A percentile compares a stretch with the other conserved stretches of the same genome.
Conservation (phyloP, 2,113 vertebrate species). For the Oostethus manadensis region DNA sequence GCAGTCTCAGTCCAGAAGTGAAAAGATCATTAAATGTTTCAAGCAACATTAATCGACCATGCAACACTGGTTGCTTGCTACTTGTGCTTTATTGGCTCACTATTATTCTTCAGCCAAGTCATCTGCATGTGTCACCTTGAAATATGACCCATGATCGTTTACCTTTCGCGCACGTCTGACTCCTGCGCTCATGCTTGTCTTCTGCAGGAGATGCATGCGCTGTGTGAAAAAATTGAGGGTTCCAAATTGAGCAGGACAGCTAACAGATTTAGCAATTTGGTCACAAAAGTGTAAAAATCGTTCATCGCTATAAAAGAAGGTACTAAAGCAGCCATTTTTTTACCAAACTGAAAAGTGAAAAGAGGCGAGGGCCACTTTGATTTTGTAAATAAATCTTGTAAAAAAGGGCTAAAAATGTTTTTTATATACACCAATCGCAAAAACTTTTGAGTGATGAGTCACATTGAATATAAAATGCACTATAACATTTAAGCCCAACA, state of each 20-base stretch:
- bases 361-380: too few relatives aligned
- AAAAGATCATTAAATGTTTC: too few relatives aligned
- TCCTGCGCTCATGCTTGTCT: neutral
- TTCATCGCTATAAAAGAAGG: too few relatives aligned
- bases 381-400: too few relatives aligned
- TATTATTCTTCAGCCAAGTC: neutral
- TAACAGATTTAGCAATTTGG: neutral
- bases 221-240: neutral
- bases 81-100: neutral
- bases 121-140: neutral
- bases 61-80: neutral
- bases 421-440: too few relatives aligned
- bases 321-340: too few relatives aligned
- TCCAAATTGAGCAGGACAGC: neutral
- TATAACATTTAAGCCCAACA: too few relatives aligned
- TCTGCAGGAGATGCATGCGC: neutral
- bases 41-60: neutral
- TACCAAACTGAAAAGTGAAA: too few relatives aligned
- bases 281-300: neutral
- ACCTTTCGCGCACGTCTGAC: neutral
- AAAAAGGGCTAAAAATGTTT: too few relatives aligned
- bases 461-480: too few relatives aligned
- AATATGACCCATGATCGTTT: conserved; percentile 25
- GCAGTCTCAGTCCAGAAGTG: too few relatives aligned
- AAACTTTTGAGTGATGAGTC: too few relatives aligned